A percentile compares a stretch with the other conserved stretches of the same genome.
Evolutionary conservation across 1,140 invertebrate genomes (phyloP).

Genomic region (Neotoxoptera formosana): DNA sequence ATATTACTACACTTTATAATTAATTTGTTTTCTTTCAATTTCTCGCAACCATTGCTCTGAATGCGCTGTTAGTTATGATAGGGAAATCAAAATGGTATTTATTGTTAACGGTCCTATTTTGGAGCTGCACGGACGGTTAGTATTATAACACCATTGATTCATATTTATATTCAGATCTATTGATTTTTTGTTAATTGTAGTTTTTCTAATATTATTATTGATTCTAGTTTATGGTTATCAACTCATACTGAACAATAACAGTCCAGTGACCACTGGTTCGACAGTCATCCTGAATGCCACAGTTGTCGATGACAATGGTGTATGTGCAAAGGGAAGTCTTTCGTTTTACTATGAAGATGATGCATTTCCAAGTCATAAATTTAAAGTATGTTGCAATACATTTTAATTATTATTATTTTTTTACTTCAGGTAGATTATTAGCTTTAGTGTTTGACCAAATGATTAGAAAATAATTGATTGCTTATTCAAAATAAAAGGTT

Average conservation of each 20-base stretch:
- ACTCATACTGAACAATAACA: conserved; percentile 11
- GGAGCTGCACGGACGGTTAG: not conserved
- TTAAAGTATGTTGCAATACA: not conserved
- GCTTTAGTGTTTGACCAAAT: no score
- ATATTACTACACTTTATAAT: not conserved
- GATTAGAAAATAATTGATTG: no score
- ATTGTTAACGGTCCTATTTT: not conserved
- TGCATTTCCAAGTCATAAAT: not conserved
- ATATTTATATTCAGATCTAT: no score
- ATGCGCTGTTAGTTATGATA: conserved; percentile 4
- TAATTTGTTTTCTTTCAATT: not conserved
- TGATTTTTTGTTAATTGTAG: no score
- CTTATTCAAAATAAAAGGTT: no score
- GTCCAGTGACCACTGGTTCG: conserved; percentile 32
- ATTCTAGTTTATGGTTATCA: not conserved
- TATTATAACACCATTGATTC: not conserved
- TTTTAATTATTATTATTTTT: not conserved
- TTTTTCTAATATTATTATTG: not conserved
- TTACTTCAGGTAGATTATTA: not conserved
- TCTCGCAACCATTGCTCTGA: not conserved
- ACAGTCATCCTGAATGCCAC: conserved; percentile 28
- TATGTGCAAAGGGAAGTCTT: not conserved
- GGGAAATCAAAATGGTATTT: conserved; percentile 15
- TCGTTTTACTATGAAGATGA: conserved; percentile 23
- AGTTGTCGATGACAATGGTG: not conserved